Evolutionary conservation across 92 coral and sea anemone genomes (phyloP).

Genomic region (Anthopleura xanthogrammica): DNA sequence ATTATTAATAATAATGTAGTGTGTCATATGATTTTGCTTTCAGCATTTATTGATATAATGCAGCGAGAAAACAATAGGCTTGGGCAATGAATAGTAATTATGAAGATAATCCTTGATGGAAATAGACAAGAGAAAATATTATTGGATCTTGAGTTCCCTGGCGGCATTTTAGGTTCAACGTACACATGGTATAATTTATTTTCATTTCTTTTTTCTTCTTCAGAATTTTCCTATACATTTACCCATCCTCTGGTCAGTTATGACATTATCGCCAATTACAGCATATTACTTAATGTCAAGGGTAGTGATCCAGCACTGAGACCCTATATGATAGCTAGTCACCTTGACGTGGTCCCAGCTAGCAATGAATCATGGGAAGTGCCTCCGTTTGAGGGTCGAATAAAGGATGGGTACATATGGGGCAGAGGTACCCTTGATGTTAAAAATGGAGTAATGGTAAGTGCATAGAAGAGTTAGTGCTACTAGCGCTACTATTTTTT

Average conservation of each 20-base stretch:
- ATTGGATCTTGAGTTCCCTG: no score
- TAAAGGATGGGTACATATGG: conserved; percentile 88
- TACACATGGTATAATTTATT: no score
- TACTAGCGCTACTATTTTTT: background rate
- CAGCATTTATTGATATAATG: no score
- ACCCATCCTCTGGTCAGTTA: conserved; percentile 68
- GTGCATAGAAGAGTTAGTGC: background rate
- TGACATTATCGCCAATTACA: conserved; percentile 70
- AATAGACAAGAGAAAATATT: no score
- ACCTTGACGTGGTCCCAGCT: conserved; percentile 96
- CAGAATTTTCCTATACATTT: conserved; percentile 72
- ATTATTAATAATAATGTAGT: no score
- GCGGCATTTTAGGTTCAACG: no score
- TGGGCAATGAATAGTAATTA: no score
- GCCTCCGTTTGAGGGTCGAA: conserved; percentile 83
- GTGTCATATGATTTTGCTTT: no score
- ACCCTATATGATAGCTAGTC: conserved; percentile 84
- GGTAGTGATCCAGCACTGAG: conserved; percentile 66
- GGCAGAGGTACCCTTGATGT: conserved; percentile 93
- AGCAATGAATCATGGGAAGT: conserved; percentile 91
- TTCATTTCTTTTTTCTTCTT: background rate
- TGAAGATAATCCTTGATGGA: no score
- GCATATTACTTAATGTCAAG: conserved; percentile 63
- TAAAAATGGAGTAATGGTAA: conserved; percentile 97
- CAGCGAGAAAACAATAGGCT: no score